Evolutionary conservation across 2,888 invertebrate genomes (phyloP), one percentile per base, ranked within the genome.

Genomic region (Spilarctia lutea): DNA sequence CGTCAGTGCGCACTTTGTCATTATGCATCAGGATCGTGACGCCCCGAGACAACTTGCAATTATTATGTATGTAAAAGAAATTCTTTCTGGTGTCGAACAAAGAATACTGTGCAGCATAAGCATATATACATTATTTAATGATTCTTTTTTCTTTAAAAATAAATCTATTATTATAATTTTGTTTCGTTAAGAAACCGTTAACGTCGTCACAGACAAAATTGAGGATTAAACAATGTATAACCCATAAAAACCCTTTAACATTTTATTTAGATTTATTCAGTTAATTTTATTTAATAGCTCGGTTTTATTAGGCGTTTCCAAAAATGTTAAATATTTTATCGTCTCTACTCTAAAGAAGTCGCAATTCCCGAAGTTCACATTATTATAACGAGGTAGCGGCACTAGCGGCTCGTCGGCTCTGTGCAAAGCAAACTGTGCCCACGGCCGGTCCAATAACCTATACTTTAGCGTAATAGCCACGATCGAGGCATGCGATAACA

Each of bases 21-120:
- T 95, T 96, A 95, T 94, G 92, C 93, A 93, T 93, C 95, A 92
- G 94, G 92, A 93, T 95, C 95, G 96, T 96, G 95, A 96, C 94
- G 96, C 95, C 95, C 92, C 93, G 89, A 95, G 94, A 96, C 94
- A 94, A 93, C 93, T 94, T 90, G 93, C 95, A 95, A 95, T 95
- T 95, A 95, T 95, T 94, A 93, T 94, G 94, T 95, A 94, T 96
- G 94, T 95, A 92, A 94, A 95, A 95, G 94, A 94, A 94, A 95
- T 95, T 94, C 93, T 93, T 94, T 92, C 89, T 91, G 92, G 88
- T 87, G 81, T 84, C 78, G 92, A 79, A 92, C 92, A 94, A 80
- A 63, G 88, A 90, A 89, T 80, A 75, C 78, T 75, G 74, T 91
- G 86, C 87, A 94, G 93, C 87, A 48, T 89, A 68, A 16, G 6